These are phyloP conservation scores for Adineta ricciae DNA, from an alignment of 2,888 invertebrate species.

Conservation along the genomic window DNA sequence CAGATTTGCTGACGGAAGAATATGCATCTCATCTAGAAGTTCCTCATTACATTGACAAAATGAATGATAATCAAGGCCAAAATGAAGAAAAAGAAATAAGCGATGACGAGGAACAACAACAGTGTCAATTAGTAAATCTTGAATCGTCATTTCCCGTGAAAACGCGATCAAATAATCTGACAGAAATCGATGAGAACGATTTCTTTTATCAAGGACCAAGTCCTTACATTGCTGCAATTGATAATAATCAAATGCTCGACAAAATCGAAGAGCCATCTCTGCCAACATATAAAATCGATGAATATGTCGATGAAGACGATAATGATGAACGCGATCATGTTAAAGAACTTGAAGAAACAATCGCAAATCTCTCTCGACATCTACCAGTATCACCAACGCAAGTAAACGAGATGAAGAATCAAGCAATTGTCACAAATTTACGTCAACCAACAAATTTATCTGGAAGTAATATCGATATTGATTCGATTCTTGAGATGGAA, in stretches of 20 bases:
- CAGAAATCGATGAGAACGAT: not conserved
- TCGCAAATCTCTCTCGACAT: not conserved
- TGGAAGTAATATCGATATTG: not conserved
- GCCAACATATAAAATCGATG: not conserved
- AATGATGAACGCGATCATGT: conserved; percentile 17
- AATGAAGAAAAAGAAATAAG: not conserved
- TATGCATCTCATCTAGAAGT: not conserved
- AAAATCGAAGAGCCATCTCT: no score
- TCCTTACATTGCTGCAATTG: not conserved
- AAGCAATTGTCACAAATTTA: not conserved
- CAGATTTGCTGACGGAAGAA: not conserved
- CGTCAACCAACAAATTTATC: not conserved
- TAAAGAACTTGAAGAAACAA: conserved; percentile 5
- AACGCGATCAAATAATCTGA: not conserved
- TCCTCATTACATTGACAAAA: not conserved
- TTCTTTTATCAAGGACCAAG: not conserved
- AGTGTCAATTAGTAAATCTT: no score
- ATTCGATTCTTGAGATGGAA: conserved; percentile 4
- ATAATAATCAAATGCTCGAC: not conserved
- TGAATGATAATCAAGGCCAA: not conserved
- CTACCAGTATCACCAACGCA: not conserved
- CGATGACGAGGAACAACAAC: no score
- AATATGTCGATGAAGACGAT: not conserved
- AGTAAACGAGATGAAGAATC: no score
- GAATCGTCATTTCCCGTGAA: no score